Base-by-base conservation (phyloP, 2,113 vertebrate species). In the Serilophus lunatus region DNA sequence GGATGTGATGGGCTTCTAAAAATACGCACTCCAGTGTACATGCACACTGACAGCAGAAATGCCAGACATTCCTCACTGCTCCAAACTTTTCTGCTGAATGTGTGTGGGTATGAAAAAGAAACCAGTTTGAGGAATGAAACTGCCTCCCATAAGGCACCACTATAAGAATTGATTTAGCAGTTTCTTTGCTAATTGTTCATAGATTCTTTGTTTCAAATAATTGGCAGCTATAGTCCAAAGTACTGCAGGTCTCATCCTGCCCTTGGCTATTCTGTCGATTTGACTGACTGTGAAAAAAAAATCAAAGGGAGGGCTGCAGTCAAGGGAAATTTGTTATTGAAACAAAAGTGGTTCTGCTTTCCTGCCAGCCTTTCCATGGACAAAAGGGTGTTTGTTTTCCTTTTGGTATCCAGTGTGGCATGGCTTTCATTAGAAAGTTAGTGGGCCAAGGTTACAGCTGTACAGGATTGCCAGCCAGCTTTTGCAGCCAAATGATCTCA, bases 11-110 rank as follows among this genome's bases (percentile, higher is more conserved):
- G 71, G 79, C 90, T 95, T 96, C 95, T 96, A 96, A 97, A 97
- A 96, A 97, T 97, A 95, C 18, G 0, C 74, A 74, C 59, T 90
- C 50, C 76, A 94, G 24, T 31, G 78, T 95, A 94, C 92, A 95
- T 81, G 82, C 90, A 96, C 76, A 83, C 90, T 95, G 93, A 95
- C 92, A 88, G 92, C 87, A 96, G 85, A 96, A 95, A 96, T 96
- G 75, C 96, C 93, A 97, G 71, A 95, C 94, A 97, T 97, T 96
- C 94, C 93, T 94, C 25, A 2, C 50, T 59, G 66, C 79, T 91
- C 40, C 45, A 66, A 59, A 71, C 66, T 82, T 90, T 95, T 79
- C 63, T 77, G 35, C 8, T 77, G 51, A 83, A 77, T 70, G 20
- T 66, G 26, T 91, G 40, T 54, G 47, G 4, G 2, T 42, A 77